phyloP scores from a whole-genome alignment of 1,140 invertebrate species.

The Cardiocondyla obscurior region DNA sequence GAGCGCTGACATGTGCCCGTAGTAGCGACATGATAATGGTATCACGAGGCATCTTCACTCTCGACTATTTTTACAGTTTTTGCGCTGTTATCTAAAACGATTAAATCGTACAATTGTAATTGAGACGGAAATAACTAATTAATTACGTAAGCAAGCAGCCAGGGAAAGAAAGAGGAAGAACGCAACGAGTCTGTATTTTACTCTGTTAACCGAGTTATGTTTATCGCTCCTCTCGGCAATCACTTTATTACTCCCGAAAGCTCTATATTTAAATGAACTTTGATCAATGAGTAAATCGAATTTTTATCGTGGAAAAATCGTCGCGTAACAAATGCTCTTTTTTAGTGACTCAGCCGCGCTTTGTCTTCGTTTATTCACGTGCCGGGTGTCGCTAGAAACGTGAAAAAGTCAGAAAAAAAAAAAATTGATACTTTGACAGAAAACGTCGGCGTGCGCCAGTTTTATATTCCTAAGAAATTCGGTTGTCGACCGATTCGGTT shows the following conservation, averaged over 20 bases:
- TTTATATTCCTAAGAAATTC: slow-evolving; percentile 16
- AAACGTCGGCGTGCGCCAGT: not conserved
- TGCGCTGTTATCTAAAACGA: not conserved
- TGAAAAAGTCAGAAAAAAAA: not conserved
- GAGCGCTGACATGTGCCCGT: not conserved
- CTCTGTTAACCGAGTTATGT: not conserved
- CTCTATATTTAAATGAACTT: slow-evolving; percentile 11
- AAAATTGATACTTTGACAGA: not conserved
- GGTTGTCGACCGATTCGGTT: slow-evolving; percentile 6
- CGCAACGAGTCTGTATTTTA: not conserved
- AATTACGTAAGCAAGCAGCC: not conserved
- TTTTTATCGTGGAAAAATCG: not conserved
- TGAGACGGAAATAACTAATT: not conserved
- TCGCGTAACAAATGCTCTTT: not conserved
- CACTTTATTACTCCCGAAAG: not conserved
- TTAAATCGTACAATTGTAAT: not conserved
- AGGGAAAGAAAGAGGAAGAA: not conserved
- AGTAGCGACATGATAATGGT: not conserved
- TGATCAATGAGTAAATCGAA: slow-evolving; percentile 6
- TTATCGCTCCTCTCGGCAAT: not conserved
- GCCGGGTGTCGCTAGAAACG: not conserved
- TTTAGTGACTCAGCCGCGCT: not conserved
- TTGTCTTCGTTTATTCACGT: not conserved
- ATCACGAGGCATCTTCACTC: not conserved
- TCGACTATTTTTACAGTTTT: not conserved